These are phyloP conservation scores for Hydrotaea cyrtoneurina DNA, from an alignment of 2,888 invertebrate genomes.

Conservation along the genomic window DNA sequence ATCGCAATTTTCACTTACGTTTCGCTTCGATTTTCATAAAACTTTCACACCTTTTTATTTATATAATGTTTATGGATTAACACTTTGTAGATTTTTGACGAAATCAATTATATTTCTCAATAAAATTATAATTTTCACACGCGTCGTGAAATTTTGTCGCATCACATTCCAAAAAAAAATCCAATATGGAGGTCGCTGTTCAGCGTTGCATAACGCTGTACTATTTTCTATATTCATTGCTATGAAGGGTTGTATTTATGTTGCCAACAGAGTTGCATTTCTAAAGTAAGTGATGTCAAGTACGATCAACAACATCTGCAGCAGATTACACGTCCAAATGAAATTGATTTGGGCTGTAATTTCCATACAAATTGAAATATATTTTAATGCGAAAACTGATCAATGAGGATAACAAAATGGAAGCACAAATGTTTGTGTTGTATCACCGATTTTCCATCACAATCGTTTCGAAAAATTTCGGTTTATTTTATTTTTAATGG, in stretches of 20 bases:
- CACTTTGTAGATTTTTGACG: slow-evolving; percentile 69
- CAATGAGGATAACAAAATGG: too few species aligned
- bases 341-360: too few species aligned
- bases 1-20: slow-evolving; percentile 71
- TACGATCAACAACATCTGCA: too few species aligned
- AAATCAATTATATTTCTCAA: slow-evolving; percentile 65
- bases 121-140: too few species aligned
- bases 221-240: neutral
- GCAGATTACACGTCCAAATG: too few species aligned
- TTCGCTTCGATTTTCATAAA: slow-evolving; percentile 65
- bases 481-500: too few species aligned
- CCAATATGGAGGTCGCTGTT: slow-evolving; percentile 61
- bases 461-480: too few species aligned
- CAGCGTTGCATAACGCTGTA: slow-evolving; percentile 11
- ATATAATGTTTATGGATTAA: slow-evolving; percentile 71
- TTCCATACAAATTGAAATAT: too few species aligned
- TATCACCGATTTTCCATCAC: too few species aligned
- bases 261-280: neutral
- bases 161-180: slow-evolving; percentile 59
- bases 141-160: slow-evolving; percentile 71
- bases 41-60: slow-evolving; percentile 69
- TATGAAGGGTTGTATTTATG: neutral
- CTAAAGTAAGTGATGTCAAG: too few species aligned
- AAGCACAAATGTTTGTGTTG: too few species aligned
- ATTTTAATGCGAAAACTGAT: too few species aligned